These are phyloP conservation scores for Anguilla pacifica DNA, from an alignment of 2,797 vertebrate species.

Conservation along the genomic window DNA sequence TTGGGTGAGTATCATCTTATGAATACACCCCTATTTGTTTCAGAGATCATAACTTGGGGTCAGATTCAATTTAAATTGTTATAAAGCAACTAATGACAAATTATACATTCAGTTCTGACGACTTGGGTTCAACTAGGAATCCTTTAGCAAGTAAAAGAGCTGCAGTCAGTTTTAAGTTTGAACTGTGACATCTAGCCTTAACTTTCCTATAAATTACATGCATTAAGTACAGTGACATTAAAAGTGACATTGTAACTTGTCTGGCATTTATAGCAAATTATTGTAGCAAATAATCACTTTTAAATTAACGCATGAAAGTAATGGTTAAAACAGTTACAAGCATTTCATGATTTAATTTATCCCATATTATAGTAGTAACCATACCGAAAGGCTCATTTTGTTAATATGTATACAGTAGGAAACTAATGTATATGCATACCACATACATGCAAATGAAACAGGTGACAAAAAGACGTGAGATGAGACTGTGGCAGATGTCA, in stretches of 20 bases:
- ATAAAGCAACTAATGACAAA: constrained; percentile 39
- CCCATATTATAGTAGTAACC: too few species aligned
- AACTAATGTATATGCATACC: not conserved
- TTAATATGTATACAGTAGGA: not conserved
- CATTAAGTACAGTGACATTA: constrained; percentile 41
- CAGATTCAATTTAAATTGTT: constrained; percentile 32
- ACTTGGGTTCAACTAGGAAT: constrained; percentile 22
- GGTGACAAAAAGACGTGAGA: not conserved
- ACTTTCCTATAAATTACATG: constrained; percentile 28
- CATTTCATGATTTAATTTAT: too few species aligned
- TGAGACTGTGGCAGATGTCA: not conserved
- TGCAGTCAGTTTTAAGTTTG: constrained; percentile 26
- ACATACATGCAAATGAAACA: not conserved
- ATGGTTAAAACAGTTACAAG: too few species aligned
- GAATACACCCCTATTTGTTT: not conserved
- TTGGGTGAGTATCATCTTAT: not conserved
- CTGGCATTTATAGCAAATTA: not conserved
- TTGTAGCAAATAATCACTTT: not conserved
- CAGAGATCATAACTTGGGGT: constrained; percentile 37
- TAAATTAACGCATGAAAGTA: not conserved
- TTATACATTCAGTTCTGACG: constrained; percentile 30
- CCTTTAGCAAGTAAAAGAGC: constrained; percentile 30
- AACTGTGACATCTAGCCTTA: constrained; percentile 29
- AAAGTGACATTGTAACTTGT: constrained; percentile 22
- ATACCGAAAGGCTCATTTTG: not conserved